Base-by-base conservation (phyloP, 2,113 vertebrate genomes). In the Apus apus region DNA sequence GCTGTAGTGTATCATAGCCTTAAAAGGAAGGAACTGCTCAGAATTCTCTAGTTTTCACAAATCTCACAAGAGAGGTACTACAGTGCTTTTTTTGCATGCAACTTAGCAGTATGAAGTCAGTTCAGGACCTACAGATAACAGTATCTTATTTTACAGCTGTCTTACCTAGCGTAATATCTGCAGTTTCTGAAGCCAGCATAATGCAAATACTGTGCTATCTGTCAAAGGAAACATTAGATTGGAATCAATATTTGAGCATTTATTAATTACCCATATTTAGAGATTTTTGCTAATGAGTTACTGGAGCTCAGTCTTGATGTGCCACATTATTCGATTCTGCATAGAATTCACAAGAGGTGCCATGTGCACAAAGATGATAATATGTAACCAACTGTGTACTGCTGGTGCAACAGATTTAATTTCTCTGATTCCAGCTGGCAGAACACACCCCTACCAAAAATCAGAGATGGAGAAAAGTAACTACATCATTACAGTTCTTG, bases 301-400 rank as follows among this genome's bases (percentile, higher is more conserved):
- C 36, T 19, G 25, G 38, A 83, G 13, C 8, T 88, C 34, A 8
- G 71, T 92, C 43, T 79, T 78, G 14, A 50, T 68, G 34, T 29
- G 61, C 51, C 74, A 23, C 17, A 40, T 57, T 13, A 66, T 88
- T 78, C 78, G 9, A 29, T 70, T 84, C 48, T 71, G 22, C 57
- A 15, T 65, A 34, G 78, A 74, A 92, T 23, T 43, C 16, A 1
- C 48, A 65, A 48, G 34, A 54, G 30, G 20, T 57, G 4, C 58
- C 45, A 43, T 23, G 51, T 18, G 13, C 21, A 51, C 67, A 75
- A 77, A 60, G 32, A 86, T 62, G 27, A 74, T 71, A 54, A 62
- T n/a, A 13, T 0, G 0, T 38, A 53, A 57, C 29, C n/a, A 67
- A 1, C 46, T 58, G 0, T 11, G 5, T 73, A 20, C 60, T 60